These are phyloP conservation scores for Oryzias dopingdopingensis DNA, from an alignment of 2,797 vertebrate genomes.

Conservation along the genomic window DNA sequence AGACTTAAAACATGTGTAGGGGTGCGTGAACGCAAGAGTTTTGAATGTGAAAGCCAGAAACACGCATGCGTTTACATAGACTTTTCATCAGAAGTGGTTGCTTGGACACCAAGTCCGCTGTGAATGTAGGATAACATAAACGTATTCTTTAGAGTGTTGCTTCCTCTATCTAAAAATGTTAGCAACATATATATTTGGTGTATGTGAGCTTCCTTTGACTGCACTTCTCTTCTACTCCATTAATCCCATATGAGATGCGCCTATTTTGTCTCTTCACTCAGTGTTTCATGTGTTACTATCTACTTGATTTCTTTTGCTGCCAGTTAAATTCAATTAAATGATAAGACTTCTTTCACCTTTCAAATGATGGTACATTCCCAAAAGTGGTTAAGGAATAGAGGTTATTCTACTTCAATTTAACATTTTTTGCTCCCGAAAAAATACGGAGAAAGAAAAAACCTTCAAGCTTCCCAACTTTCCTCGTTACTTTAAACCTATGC, in stretches of 20 bases:
- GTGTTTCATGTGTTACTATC: conserved; percentile 45
- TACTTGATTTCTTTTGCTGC: conserved; percentile 58
- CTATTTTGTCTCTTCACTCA: conserved; percentile 46
- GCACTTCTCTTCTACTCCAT: conserved; percentile 26
- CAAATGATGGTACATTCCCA: conserved; percentile 50
- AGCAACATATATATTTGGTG: conserved; percentile 44
- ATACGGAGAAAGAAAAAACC: conserved; percentile 23
- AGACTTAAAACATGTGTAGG: no score
- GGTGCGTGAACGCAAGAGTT: no score
- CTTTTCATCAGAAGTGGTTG: no score
- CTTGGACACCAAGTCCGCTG: no score
- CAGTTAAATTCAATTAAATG: conserved; percentile 72
- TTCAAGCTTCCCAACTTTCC: conserved; percentile 25
- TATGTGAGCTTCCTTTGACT: conserved; percentile 30
- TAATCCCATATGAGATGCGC: conserved; percentile 36
- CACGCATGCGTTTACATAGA: no score
- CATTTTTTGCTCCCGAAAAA: conserved; percentile 41
- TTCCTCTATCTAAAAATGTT: conserved; percentile 4
- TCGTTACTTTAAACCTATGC: not conserved
- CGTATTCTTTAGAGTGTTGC: no score
- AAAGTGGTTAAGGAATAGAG: conserved; percentile 46
- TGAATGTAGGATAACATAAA: no score
- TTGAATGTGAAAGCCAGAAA: no score
- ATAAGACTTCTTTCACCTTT: conserved; percentile 64
- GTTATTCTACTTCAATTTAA: conserved; percentile 43